These are phyloP conservation scores for Rhipidura dahli DNA, from an alignment of 2,113 vertebrate species.

Conservation along the genomic window DNA sequence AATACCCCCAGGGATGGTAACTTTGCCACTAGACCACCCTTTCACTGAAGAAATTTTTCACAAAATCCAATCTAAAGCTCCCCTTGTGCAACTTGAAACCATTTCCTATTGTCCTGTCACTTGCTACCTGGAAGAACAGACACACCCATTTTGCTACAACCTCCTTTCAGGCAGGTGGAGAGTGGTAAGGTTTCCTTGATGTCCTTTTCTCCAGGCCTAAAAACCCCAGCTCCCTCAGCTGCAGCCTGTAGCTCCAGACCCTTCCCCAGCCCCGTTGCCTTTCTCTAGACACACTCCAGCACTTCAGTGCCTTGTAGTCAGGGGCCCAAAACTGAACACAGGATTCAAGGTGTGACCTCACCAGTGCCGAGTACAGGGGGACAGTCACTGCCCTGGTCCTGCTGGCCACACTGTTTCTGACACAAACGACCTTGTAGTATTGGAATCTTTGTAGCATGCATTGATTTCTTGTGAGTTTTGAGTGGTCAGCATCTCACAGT, in stretches of 20 bases:
- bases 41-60: neutral
- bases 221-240: neutral
- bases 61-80: neutral
- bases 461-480: constrained; percentile 45
- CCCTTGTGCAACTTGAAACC: neutral
- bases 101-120: neutral
- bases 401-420: neutral
- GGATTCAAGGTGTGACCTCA: neutral
- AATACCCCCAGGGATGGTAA: neutral
- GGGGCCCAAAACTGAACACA: neutral
- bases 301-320: neutral
- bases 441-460: constrained; percentile 1
- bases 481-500: constrained; percentile 26
- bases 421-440: constrained; percentile 30
- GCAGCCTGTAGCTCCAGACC: neutral
- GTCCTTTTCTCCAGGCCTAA: neutral
- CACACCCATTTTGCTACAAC: neutral
- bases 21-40: neutral
- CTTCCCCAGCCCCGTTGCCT: neutral
- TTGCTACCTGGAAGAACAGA: too few species aligned
- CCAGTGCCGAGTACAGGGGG: rapidly evolving
- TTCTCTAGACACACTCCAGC: neutral
- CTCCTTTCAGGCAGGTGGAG: neutral
- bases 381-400: neutral
- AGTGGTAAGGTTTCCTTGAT: neutral